A percentile compares a stretch with the other conserved stretches of the same genome.
phyloP scores from a whole-genome alignment of 2,113 vertebrate species.

The Colaptes auratus region DNA sequence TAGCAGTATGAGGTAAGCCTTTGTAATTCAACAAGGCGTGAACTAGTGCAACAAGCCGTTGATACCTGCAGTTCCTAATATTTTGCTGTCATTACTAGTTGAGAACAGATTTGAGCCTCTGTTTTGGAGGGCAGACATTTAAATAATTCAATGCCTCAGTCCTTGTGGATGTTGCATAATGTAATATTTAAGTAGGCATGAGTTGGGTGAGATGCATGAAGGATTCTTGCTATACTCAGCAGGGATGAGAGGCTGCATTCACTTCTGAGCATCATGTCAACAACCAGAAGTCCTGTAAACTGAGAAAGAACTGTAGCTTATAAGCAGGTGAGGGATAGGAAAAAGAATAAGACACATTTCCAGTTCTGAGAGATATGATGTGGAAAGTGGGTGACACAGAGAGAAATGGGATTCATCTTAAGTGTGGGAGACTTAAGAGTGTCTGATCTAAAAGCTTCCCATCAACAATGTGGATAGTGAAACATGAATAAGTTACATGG shows the following conservation, averaged over 20 bases:
- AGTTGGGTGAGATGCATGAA: not conserved
- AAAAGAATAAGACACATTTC: not conserved
- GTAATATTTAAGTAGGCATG: not conserved
- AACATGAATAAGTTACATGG: not conserved
- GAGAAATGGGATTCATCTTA: not conserved
- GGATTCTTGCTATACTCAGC: not conserved
- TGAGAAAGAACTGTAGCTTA: not conserved
- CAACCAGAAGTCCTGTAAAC: not conserved
- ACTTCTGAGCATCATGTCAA: not conserved
- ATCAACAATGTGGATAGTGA: not conserved
- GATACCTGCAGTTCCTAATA: not conserved
- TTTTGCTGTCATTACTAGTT: not conserved
- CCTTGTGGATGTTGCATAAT: not conserved
- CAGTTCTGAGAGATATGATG: not conserved
- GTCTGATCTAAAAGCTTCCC: not conserved
- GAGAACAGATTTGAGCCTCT: not conserved
- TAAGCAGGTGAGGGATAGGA: fast-evolving
- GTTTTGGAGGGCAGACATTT: not conserved
- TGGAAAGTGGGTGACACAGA: not conserved
- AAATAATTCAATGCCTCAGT: not conserved
- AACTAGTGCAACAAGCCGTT: not conserved
- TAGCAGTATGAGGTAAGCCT: not conserved
- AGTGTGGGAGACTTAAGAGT: not conserved
- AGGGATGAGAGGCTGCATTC: not conserved
- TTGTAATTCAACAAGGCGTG: not conserved